Percentiles rank a stretch among this genome's conserved stretches.
These are phyloP conservation scores for Oryctes rhinoceros DNA, from an alignment of 1,140 invertebrate species.

Conservation along the genomic window DNA sequence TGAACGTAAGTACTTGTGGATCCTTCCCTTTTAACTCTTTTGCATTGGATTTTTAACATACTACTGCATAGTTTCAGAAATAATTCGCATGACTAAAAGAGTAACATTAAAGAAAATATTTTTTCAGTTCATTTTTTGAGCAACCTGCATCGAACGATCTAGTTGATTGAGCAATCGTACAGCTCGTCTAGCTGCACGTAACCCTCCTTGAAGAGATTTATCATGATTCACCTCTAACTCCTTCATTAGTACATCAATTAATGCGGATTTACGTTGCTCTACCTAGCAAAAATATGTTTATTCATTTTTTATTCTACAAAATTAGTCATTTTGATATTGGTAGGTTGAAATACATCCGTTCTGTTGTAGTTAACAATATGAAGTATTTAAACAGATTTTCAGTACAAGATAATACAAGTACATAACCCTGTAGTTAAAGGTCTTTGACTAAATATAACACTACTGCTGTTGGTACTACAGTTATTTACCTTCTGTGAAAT, in stretches of 20 bases:
- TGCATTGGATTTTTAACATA: conserved; percentile 82
- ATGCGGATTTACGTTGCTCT: conserved; percentile 76
- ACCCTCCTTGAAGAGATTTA: conserved; percentile 91
- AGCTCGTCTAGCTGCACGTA: conserved; percentile 84
- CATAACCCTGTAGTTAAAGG: no score
- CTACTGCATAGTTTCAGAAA: conserved; percentile 87
- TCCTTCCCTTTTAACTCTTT: conserved; percentile 88
- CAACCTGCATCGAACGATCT: conserved; percentile 75
- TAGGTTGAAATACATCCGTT: no score
- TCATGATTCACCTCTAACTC: conserved; percentile 89
- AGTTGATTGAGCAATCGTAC: conserved; percentile 88
- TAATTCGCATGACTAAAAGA: conserved; percentile 77
- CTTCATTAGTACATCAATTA: conserved; percentile 86
- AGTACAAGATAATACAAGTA: no score
- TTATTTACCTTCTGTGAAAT: conserved; percentile 61
- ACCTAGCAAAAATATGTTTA: conserved; percentile 63
- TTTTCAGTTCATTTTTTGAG: background rate
- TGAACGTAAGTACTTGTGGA: conserved; percentile 86
- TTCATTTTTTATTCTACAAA: no score
- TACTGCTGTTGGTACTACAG: no score
- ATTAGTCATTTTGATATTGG: no score
- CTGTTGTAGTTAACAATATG: no score
- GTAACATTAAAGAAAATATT: conserved; percentile 2
- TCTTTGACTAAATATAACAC: no score
- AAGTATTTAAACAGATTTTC: no score